These are phyloP conservation scores for Desmophyllum pertusum DNA, from an alignment of 92 coral and sea anemone species.

Conservation along the genomic window DNA sequence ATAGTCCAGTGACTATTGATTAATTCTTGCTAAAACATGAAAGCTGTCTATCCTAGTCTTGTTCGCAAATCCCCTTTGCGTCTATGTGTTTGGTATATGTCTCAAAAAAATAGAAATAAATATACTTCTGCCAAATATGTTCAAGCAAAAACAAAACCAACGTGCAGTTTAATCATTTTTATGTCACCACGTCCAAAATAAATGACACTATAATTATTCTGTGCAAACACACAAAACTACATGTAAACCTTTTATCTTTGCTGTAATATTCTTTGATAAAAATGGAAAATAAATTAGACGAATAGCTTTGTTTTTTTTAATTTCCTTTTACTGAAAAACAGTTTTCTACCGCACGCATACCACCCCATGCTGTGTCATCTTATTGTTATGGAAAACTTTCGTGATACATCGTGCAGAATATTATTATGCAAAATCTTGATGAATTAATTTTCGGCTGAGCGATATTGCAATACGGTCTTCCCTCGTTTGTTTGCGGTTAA, in stretches of 20 bases:
- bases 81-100: background rate
- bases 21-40: no score
- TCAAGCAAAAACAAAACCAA: background rate
- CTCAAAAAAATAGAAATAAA: background rate
- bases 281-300: no score
- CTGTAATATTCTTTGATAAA: no score
- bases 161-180: background rate
- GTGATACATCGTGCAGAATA: background rate
- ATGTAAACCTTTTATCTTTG: no score
- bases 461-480: background rate
- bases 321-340: background rate
- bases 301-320: background rate
- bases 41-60: no score
- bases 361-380: conserved; percentile 35
- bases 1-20: no score
- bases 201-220: background rate
- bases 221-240: background rate
- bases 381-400: conserved; percentile 28
- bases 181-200: background rate
- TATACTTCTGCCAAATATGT: background rate
- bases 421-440: conserved; percentile 26
- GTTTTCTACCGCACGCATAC: background rate
- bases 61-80: no score
- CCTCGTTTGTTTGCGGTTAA: background rate
- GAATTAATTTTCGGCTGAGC: conserved; percentile 22